phyloP scores from a whole-genome alignment of 2,797 vertebrate genomes.

The Dallia pectoralis region DNA sequence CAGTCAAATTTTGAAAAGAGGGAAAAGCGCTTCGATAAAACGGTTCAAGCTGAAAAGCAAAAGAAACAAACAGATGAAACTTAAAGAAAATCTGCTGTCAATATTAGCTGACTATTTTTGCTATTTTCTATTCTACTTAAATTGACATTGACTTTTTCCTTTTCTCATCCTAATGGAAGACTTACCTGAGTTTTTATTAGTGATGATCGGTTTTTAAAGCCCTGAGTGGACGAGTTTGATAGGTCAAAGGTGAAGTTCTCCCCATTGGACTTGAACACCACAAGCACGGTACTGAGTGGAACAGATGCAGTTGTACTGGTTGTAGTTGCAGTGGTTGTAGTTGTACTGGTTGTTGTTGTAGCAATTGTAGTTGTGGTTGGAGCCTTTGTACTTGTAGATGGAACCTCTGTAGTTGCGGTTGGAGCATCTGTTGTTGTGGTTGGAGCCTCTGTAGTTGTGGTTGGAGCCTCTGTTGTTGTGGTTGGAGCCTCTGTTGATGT shows the following conservation, averaged over 20 bases:
- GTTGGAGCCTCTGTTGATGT: too few relatives aligned
- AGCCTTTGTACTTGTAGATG: neutral
- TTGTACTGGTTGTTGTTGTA: neutral
- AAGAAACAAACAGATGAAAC: neutral
- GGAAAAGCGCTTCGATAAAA: conserved; percentile 20
- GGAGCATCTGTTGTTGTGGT: neutral
- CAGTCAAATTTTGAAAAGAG: conserved; percentile 36
- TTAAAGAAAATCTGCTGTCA: neutral
- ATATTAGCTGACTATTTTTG: neutral
- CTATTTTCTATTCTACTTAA: neutral
- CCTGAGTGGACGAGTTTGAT: conserved; percentile 26
- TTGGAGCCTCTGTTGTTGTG: too few relatives aligned
- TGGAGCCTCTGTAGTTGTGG: too few relatives aligned
- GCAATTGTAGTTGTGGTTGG: neutral
- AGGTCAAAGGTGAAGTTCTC: conserved; percentile 50
- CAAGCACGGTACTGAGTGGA: neutral
- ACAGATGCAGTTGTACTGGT: neutral
- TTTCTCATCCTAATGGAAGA: neutral
- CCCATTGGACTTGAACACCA: conserved; percentile 40
- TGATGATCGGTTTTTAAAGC: conserved; percentile 25
- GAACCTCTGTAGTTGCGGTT: neutral
- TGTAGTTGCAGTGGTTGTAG: neutral
- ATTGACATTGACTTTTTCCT: neutral
- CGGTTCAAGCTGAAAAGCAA: conserved; percentile 47
- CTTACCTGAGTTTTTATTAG: conserved; percentile 42